Evolutionary conservation across 2,113 vertebrate genomes (phyloP).

Genomic region (Alectura lathami): DNA sequence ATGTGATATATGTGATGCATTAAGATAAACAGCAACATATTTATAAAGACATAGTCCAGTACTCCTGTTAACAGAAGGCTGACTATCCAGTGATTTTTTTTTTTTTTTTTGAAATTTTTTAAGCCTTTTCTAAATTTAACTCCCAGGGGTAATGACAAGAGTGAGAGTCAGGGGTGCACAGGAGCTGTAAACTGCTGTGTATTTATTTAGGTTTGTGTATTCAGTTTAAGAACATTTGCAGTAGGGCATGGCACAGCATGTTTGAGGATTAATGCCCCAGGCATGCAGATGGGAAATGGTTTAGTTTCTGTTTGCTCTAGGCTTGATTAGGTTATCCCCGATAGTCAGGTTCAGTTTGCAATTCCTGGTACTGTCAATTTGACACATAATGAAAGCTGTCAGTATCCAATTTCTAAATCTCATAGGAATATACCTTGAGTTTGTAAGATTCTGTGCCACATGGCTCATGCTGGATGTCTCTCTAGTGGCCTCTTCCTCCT

Average conservation of each 20-base stretch:
- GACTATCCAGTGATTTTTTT: not conserved
- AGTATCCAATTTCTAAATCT: not conserved
- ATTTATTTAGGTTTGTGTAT: not conserved
- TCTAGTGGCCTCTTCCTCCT: not conserved
- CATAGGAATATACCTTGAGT: not conserved
- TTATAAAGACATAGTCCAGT: not conserved
- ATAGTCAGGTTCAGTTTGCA: not conserved
- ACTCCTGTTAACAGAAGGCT: not conserved
- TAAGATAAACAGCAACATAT: not conserved
- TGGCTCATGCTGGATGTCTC: not conserved
- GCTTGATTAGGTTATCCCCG: not conserved
- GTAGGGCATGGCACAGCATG: not conserved
- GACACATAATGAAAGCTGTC: not conserved
- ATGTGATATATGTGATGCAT: not conserved
- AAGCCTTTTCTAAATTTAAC: not conserved
- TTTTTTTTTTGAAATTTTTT: not conserved
- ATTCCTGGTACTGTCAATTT: not conserved
- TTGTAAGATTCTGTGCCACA: not conserved
- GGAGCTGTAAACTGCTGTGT: not conserved
- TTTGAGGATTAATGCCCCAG: not conserved
- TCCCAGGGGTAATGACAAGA: not conserved
- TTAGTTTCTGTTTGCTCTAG: not conserved
- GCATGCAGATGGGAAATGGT: not conserved
- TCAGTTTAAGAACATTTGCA: not conserved
- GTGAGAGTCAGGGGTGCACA: not conserved